Evolutionary conservation across 2,113 vertebrate species (phyloP).

Genomic region (Sebastes fasciatus): DNA sequence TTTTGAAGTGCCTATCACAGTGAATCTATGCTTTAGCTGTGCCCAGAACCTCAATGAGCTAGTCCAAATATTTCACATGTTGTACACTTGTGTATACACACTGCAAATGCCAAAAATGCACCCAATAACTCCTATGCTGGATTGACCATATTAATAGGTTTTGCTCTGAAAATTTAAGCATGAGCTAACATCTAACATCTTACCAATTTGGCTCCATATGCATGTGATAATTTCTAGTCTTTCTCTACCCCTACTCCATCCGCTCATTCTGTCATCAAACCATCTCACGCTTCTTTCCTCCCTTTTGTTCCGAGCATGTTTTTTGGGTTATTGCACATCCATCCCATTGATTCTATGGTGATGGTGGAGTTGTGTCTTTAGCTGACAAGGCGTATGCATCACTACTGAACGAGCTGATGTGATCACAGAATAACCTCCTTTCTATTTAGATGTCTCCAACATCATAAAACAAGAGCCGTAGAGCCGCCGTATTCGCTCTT

Average conservation of each 20-base stretch:
- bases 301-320: constrained; percentile 36
- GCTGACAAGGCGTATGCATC: constrained; percentile 47
- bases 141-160: neutral
- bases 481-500: constrained; percentile 40
- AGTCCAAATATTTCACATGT: constrained; percentile 40
- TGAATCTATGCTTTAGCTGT: constrained; percentile 54
- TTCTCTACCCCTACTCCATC: constrained; percentile 33
- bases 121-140: neutral
- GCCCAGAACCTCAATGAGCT: constrained; percentile 44
- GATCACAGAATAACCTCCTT: constrained; percentile 48
- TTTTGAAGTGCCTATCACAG: constrained; percentile 78
- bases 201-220: constrained; percentile 46
- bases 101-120: constrained; percentile 13
- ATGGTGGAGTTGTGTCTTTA: constrained; percentile 75
- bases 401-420: constrained; percentile 18
- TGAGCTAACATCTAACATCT: constrained; percentile 31
- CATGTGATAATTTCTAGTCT: constrained; percentile 58
- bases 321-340: constrained; percentile 46
- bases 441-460: constrained; percentile 44
- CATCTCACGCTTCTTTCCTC: constrained; percentile 27
- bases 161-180: constrained; percentile 21
- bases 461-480: constrained; percentile 53
- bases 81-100: constrained; percentile 7
- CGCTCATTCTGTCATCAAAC: constrained; percentile 34
- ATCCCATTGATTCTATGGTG: constrained; percentile 58